These are phyloP conservation scores for Periparus ater DNA, from an alignment of 2,797 vertebrate genomes.

Conservation along the genomic window DNA sequence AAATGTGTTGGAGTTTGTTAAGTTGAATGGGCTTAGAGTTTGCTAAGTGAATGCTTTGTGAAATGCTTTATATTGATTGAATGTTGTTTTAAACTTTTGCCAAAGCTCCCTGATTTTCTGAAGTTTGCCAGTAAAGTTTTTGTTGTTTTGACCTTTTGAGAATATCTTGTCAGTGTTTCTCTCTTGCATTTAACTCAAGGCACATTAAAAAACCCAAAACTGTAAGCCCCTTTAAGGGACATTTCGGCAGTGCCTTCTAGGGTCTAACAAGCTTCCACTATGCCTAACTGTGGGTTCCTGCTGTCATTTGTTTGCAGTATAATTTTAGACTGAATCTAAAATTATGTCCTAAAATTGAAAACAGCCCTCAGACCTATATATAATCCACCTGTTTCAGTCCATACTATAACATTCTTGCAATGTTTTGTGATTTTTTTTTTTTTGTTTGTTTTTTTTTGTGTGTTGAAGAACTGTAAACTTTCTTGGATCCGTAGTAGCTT, in stretches of 20 bases:
- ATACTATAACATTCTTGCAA: neutral
- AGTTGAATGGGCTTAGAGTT: neutral
- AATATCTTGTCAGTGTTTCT: neutral
- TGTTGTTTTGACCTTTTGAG: neutral
- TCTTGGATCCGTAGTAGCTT: neutral
- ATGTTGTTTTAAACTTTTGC: neutral
- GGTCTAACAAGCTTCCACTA: neutral
- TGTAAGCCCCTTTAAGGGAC: accelerated
- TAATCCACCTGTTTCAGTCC: neutral
- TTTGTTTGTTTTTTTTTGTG: neutral
- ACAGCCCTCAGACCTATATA: neutral
- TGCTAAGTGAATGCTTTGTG: neutral
- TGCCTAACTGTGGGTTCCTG: neutral
- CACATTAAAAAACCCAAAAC: neutral
- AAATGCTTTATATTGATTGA: neutral
- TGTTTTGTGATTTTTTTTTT: neutral
- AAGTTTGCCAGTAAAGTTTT: neutral
- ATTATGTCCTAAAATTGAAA: neutral
- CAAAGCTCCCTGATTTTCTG: neutral
- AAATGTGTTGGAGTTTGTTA: neutral
- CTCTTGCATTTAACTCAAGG: neutral
- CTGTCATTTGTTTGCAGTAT: neutral
- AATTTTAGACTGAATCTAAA: neutral
- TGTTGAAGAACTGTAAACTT: neutral
- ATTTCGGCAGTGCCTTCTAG: neutral